phyloP scores from a whole-genome alignment of 2,888 invertebrate genomes.

The Suillia variegata region DNA sequence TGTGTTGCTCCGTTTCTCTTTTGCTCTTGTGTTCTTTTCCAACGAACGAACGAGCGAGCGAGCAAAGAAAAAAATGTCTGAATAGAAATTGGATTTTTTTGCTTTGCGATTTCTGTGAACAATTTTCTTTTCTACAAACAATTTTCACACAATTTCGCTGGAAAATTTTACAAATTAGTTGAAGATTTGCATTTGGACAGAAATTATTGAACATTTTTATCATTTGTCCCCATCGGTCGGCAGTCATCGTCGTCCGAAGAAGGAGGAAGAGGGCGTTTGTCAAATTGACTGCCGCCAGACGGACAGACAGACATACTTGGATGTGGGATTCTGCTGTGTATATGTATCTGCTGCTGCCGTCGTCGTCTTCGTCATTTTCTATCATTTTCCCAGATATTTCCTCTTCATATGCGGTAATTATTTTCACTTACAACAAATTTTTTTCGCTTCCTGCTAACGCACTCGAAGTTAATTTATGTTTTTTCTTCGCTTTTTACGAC shows the following conservation, averaged over 20 bases:
- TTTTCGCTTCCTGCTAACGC: too few species aligned
- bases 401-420: conserved; percentile 26
- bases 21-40: conserved; percentile 29
- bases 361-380: conserved; percentile 2
- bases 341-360: conserved; percentile 17
- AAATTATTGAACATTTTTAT: too few species aligned
- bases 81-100: conserved; percentile 20
- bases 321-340: conserved; percentile 10
- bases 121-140: not conserved
- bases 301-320: conserved; percentile 15
- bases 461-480: too few species aligned
- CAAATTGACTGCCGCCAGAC: not conserved
- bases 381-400: not conserved
- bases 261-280: not conserved
- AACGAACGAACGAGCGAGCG: conserved; percentile 30
- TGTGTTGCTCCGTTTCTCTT: too few species aligned
- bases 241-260: too few species aligned
- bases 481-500: too few species aligned
- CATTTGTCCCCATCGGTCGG: too few species aligned
- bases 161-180: not conserved
- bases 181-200: not conserved
- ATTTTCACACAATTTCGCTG: not conserved
- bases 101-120: conserved; percentile 20
- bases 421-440: not conserved
- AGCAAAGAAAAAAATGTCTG: conserved; percentile 25